Base-by-base conservation (phyloP, 2,888 invertebrate genomes). In the Noctua janthe region DNA sequence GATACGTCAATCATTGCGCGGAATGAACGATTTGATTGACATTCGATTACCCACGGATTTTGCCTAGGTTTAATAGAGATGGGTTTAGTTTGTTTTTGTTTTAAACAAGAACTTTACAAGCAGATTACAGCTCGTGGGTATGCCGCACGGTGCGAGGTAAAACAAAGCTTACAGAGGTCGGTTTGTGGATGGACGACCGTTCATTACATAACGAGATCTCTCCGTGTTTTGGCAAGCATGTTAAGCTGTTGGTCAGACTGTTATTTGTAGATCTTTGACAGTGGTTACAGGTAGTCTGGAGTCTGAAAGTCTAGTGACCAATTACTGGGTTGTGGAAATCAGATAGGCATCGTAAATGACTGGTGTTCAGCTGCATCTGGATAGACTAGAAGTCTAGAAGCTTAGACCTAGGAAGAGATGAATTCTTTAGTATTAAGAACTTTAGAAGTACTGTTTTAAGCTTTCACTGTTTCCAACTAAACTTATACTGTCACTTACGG, bases 1-100 rank as follows among this genome's bases (percentile, higher is more conserved):
- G 43, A 75, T 74, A 74, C 76, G 84, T 72, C 87, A 87, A 84
- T 87, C 87, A 84, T 71, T 69, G 51, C 23, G 47, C n/a, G 62
- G 59, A 87, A 76, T 51, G 43, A 79, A 85, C 74, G 39, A 7
- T 69, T 76, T 86, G 84, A 86, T 76, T 76, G 86, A 56, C 86
- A 78, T 78, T 76, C 78, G 83, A 82, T 87, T 89, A 84, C 81
- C 35, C 20, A 62, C 5, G 51, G 49, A 64, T 62, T 76, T 77
- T 76, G 71, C 66, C 49, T 49, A 35, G 5, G 2, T 35, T 47
- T 54, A 76, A 64, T 51, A 20, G 43, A 80, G 29, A n/a, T 66
- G 10, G 39, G 8, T 85, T 43, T 56, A 47, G 49, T 47, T 2
- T 23, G 13, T 67, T 67, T 71, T 13, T 20, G 23, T 29, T 71